Evolutionary conservation across 2,797 vertebrate species (phyloP).

Genomic region (Spondyliosoma cantharus): DNA sequence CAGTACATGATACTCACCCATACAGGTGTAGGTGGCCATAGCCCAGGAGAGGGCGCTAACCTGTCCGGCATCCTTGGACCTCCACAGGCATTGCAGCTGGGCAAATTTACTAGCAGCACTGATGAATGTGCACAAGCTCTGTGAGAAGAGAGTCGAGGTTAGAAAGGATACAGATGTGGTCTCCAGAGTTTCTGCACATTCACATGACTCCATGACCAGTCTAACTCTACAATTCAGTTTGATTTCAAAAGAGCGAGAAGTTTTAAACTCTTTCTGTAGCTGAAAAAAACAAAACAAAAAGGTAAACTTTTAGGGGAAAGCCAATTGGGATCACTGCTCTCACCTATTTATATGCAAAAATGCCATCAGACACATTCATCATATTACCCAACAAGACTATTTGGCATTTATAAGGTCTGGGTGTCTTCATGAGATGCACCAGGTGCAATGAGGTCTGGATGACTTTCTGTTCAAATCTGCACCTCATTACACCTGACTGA

Average conservation of each 20-base stretch:
- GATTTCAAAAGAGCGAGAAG: neutral
- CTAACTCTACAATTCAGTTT: neutral
- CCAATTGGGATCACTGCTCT: conserved; percentile 5
- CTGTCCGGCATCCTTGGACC: conserved; percentile 86
- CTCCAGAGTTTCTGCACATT: neutral
- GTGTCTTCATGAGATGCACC: conserved; percentile 16
- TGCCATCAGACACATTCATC: conserved; percentile 17
- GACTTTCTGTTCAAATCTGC: conserved; percentile 33
- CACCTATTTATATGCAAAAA: conserved; percentile 35
- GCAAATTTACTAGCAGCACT: conserved; percentile 91
- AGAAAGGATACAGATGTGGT: neutral
- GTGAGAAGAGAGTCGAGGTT: conserved; percentile 46
- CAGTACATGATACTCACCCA: conserved; percentile 82
- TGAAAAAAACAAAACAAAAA: neutral
- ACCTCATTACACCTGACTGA: conserved; percentile 63
- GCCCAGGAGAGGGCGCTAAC: conserved; percentile 91
- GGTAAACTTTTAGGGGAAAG: neutral
- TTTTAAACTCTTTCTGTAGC: neutral
- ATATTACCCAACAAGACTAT: conserved; percentile 33
- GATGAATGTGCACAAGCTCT: conserved; percentile 92
- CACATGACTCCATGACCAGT: neutral
- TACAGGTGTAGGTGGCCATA: conserved; percentile 88
- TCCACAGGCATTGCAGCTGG: conserved; percentile 92
- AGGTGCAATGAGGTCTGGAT: conserved; percentile 48
- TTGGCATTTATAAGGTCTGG: conserved; percentile 34